Percentiles rank a stretch among this genome's conserved stretches.
Evolutionary conservation across 2,888 invertebrate genomes (phyloP).

Genomic region (Beris morrisii): DNA sequence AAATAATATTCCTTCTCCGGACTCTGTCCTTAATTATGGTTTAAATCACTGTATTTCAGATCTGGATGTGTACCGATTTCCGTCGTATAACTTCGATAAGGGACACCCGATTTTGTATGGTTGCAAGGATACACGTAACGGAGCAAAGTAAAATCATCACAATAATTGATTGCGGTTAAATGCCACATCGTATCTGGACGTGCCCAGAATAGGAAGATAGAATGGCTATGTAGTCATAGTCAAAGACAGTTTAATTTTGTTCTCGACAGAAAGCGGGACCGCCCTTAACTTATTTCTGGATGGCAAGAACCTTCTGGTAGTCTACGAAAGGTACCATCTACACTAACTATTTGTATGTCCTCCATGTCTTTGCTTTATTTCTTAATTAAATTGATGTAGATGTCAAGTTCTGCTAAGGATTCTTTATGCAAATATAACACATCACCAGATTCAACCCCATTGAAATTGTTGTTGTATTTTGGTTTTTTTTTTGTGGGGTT

Average conservation of each 20-base stretch:
- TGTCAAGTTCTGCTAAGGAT: constrained; percentile 23
- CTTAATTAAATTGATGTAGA: constrained; percentile 31
- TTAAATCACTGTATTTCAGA: constrained; percentile 22
- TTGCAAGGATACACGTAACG: constrained; percentile 25
- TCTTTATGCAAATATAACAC: constrained; percentile 30
- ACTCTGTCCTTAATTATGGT: constrained; percentile 4
- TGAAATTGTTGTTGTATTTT: too few relatives aligned
- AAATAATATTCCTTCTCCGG: too few relatives aligned
- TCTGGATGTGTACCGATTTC: constrained; percentile 25
- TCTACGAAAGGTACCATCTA: not conserved
- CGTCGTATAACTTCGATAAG: not conserved
- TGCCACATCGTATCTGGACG: constrained; percentile 34
- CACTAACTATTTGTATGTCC: constrained; percentile 9
- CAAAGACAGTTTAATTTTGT: constrained; percentile 4
- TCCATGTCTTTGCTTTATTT: constrained; percentile 24
- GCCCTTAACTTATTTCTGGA: constrained; percentile 13
- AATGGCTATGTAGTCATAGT: not conserved
- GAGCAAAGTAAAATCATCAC: constrained; percentile 34
- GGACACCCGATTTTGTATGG: not conserved
- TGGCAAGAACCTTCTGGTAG: not conserved
- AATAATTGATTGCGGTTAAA: constrained; percentile 37
- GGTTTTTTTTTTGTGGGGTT: too few relatives aligned
- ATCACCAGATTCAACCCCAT: constrained; percentile 14
- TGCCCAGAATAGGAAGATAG: constrained; percentile 27
- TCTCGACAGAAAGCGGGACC: constrained; percentile 3